Evolutionary conservation across 1,140 invertebrate species (phyloP), one percentile per base, ranked within the genome.

Genomic region (Drosophila santomea): DNA sequence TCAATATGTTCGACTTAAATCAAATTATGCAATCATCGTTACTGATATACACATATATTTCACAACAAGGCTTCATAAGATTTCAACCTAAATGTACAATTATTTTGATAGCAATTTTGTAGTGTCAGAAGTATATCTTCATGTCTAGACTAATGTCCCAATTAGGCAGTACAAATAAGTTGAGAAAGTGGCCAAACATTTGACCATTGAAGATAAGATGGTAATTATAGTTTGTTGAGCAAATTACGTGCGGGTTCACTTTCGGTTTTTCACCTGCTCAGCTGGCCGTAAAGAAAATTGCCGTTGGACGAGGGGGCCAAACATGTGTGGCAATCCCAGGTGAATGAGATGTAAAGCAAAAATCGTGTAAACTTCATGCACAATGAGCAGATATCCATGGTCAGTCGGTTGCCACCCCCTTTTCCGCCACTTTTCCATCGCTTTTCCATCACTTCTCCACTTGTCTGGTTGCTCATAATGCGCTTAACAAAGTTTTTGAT

Each of bases 401-500:
- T 59, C 74, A 75, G 59, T 48, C 79, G 73, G 32, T 77, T 14
- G 51, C 60, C 17, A 28, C 28, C 6, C 20, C 15, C 35, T 32
- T 56, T 38, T 4, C 38, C 38, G 10, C 38, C 45, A 8, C 44
- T 41, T 45, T 55, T 58, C 67, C 8, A 45, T 20, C 44, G 43
- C 55, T 64, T 25, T 25, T 5, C 25, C 25, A 25, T 25, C 25
- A 25, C 25, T 20, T 50, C 72, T 36, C 3, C 60, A 51, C 62
- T 36, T 32, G 15, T 39, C 60, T 45, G 39, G 15, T 17, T 12
- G 50, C 36, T 47, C 15, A 76, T 86, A 86, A 86, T 86, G 79
- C 78, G 82, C 83, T 86, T 88, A 88, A 67, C 78, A 82, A 86
- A 88, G 56, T 86, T 86, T 82, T 73, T 79, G 78, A 80, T 85